Evolutionary conservation across 2,797 vertebrate species (phyloP).

Genomic region (Coendou prehensilis): DNA sequence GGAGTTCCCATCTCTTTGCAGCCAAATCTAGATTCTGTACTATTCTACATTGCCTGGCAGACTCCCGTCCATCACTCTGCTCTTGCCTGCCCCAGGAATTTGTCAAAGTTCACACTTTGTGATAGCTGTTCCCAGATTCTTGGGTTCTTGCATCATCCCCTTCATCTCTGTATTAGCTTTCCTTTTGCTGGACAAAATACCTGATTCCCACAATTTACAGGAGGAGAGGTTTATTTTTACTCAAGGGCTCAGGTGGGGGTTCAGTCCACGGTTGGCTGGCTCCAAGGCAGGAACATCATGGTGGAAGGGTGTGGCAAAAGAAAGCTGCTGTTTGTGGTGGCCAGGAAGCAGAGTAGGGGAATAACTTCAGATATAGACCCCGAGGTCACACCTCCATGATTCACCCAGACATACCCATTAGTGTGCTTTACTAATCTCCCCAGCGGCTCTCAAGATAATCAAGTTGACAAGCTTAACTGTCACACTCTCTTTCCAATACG

Average conservation of each 20-base stretch:
- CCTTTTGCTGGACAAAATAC: neutral
- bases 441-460: neutral
- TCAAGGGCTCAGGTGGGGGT: neutral
- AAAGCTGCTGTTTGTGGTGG: neutral
- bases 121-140: neutral
- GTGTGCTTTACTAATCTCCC: neutral
- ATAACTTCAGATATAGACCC: neutral
- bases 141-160: neutral
- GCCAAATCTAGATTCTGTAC: neutral
- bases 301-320: neutral
- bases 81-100: neutral
- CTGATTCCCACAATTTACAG: neutral
- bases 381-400: neutral
- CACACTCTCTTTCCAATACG: neutral
- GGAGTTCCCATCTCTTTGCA: neutral
- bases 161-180: neutral
- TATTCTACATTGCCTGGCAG: rapidly evolving
- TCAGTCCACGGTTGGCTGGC: neutral
- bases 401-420: neutral
- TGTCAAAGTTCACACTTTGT: neutral
- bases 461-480: neutral
- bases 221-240: neutral
- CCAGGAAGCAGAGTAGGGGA: neutral
- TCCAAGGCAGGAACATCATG: neutral
- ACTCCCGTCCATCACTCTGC: rapidly evolving